A percentile compares a stretch with the other conserved stretches of the same genome.
Evolutionary conservation across 2,888 invertebrate species (phyloP).

Genomic region (Dasypolia templi): DNA sequence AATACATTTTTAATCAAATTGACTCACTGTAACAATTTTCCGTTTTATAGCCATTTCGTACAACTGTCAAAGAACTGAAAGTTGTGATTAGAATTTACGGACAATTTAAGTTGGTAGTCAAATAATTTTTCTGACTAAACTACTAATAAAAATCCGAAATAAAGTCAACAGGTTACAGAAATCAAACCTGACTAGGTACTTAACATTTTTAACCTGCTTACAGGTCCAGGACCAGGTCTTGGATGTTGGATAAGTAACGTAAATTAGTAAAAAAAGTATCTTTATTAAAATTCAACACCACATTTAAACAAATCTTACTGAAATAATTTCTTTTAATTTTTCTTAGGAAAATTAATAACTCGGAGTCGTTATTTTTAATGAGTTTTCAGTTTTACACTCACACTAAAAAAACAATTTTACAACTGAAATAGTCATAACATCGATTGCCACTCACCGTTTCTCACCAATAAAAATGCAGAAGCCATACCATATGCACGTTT

Average conservation of each 20-base stretch:
- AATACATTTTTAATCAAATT: not conserved
- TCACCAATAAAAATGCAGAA: conserved; percentile 20
- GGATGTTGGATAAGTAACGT: not conserved
- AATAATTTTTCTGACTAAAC: too few species aligned
- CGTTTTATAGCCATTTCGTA: not conserved
- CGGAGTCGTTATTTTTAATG: conserved; percentile 37
- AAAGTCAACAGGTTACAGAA: not conserved
- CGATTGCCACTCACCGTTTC: conserved; percentile 27
- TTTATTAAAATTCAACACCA: not conserved
- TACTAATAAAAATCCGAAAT: not conserved
- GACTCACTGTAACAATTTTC: not conserved
- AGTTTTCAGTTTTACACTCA: conserved; percentile 32
- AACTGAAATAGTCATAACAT: conserved; percentile 36
- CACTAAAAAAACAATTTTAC: conserved; percentile 34
- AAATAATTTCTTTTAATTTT: conserved; percentile 30
- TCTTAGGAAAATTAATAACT: conserved; percentile 10
- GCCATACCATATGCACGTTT: conserved; percentile 4
- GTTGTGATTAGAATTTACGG: not conserved
- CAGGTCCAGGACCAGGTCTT: too few species aligned
- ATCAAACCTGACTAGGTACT: not conserved
- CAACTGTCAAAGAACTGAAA: not conserved
- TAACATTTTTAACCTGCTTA: not conserved
- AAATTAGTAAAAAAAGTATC: not conserved
- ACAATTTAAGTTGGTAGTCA: not conserved
- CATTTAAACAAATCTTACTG: not conserved